Evolutionary conservation across 2,797 vertebrate genomes (phyloP).

Genomic region (Pseudotriccus pelzelni): DNA sequence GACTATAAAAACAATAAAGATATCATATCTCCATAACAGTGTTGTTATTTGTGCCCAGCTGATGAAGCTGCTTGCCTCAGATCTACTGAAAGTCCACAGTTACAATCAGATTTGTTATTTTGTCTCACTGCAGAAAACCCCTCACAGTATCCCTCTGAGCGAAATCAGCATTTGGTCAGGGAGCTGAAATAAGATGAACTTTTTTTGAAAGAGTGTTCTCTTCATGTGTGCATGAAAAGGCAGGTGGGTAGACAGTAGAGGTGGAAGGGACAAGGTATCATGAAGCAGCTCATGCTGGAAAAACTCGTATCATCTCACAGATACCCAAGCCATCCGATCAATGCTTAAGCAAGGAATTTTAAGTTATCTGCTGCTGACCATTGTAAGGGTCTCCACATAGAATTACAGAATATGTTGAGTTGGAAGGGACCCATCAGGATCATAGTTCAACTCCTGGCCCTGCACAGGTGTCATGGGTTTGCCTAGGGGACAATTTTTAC

Average conservation of each 20-base stretch:
- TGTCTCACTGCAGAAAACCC: fast-evolving
- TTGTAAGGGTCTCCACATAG: not conserved
- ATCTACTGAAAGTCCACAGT: not conserved
- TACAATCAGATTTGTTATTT: not conserved
- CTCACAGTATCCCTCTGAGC: not conserved
- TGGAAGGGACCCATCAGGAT: not conserved
- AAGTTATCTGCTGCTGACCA: not conserved
- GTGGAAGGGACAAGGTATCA: not conserved
- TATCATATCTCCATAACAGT: not conserved
- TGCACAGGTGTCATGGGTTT: too few species aligned
- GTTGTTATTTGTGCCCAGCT: not conserved
- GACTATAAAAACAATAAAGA: not conserved
- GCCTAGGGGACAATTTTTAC: too few species aligned
- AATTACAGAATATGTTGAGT: not conserved
- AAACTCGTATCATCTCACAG: not conserved
- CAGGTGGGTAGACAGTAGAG: not conserved
- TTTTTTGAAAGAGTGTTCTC: not conserved
- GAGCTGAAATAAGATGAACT: not conserved
- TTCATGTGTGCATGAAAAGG: not conserved
- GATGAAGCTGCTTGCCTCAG: not conserved
- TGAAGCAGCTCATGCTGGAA: not conserved
- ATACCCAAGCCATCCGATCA: not conserved
- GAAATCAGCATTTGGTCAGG: not conserved
- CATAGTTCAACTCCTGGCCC: not conserved
- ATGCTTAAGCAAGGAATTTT: not conserved